Evolutionary conservation across 2,113 vertebrate species (phyloP).

Genomic region (Vireo altiloquus): DNA sequence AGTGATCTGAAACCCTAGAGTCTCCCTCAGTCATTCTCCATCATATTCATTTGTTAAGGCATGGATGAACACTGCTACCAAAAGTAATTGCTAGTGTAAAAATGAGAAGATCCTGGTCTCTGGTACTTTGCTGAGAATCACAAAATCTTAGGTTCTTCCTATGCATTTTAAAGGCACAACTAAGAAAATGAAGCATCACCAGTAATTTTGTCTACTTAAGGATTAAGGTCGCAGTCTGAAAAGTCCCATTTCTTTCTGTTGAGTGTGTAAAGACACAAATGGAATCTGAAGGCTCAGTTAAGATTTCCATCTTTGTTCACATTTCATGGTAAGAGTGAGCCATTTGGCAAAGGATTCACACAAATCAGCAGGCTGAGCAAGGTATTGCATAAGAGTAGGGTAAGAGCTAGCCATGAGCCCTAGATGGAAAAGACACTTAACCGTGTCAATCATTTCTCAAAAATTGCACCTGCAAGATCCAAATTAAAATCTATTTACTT

Average conservation of each 20-base stretch:
- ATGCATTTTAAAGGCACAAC: neutral
- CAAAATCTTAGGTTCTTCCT: neutral
- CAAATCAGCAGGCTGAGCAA: neutral
- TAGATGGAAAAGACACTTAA: neutral
- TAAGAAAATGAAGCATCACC: neutral
- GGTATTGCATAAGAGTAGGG: neutral
- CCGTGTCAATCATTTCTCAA: neutral
- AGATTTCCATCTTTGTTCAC: neutral
- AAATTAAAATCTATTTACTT: neutral
- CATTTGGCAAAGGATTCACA: neutral
- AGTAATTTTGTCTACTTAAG: neutral
- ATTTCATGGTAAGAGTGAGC: neutral
- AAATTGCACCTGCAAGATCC: neutral
- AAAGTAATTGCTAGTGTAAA: neutral
- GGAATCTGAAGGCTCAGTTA: neutral
- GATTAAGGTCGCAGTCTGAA: neutral
- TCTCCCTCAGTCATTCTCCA: neutral
- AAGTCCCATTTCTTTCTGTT: neutral
- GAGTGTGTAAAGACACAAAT: neutral
- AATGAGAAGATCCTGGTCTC: neutral
- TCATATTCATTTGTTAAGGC: neutral
- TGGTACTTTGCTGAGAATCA: neutral
- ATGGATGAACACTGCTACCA: neutral
- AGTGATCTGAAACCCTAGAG: neutral
- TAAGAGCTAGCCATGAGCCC: neutral